Percentiles rank a stretch among this genome's conserved stretches.
Conservation (phyloP, 1,140 invertebrate genomes). For the Lineus longissimus region DNA sequence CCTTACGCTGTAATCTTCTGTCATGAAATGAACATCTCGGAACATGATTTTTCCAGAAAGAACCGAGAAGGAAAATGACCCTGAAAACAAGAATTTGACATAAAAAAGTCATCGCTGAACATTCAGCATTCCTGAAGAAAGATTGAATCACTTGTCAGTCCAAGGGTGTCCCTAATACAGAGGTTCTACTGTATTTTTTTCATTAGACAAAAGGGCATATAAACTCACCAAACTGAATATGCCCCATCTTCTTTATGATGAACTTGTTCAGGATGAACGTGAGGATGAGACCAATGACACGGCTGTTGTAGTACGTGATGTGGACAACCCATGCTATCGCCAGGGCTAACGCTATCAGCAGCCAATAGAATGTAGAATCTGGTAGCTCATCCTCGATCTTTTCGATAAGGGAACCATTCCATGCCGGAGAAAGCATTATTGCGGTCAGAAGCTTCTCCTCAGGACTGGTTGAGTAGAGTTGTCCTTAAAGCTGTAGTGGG, state of each 20-base stretch:
- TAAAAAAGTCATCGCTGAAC: constrained; percentile 9
- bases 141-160: constrained; percentile 12
- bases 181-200: no score
- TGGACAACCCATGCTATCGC: constrained; percentile 87
- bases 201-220: constrained; percentile 19
- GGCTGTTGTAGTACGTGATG: constrained; percentile 91
- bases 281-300: constrained; percentile 82
- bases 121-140: not conserved
- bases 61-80: constrained; percentile 89
- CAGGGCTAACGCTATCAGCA: constrained; percentile 75
- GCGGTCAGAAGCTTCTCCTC: no score
- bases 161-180: no score
- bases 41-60: constrained; percentile 99
- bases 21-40: constrained; percentile 89
- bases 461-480: no score
- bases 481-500: no score
- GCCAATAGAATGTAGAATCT: constrained; percentile 54
- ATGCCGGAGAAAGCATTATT: not conserved
- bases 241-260: constrained; percentile 66
- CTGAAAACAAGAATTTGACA: constrained; percentile 55
- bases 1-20: constrained; percentile 87
- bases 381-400: constrained; percentile 34
- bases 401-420: constrained; percentile 18
- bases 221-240: constrained; percentile 82
- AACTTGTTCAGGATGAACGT: constrained; percentile 86